Conservation (phyloP, 2,797 vertebrate genomes). For the Heterohyrax brucei region DNA sequence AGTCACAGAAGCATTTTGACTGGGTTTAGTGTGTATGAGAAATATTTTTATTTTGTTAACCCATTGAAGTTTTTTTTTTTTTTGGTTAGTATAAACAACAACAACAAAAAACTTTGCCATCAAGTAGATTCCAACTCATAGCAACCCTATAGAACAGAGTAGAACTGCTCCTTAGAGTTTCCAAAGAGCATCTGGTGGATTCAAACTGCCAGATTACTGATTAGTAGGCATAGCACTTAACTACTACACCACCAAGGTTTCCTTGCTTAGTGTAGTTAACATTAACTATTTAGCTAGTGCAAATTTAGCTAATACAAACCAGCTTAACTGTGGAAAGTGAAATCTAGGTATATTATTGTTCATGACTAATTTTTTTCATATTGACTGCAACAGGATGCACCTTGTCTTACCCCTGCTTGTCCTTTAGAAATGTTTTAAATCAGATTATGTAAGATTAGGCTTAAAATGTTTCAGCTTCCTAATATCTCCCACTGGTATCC, state of each 20-base stretch:
- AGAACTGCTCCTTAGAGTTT: too few relatives aligned
- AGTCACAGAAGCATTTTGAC: not conserved
- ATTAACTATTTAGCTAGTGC: not conserved
- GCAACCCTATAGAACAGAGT: too few relatives aligned
- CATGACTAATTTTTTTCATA: constrained; percentile 11
- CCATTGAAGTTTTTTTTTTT: not conserved
- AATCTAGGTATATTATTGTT: not conserved
- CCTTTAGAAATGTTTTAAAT: constrained; percentile 49
- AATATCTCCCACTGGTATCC: constrained; percentile 66
- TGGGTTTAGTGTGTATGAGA: not conserved
- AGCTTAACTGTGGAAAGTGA: not conserved
- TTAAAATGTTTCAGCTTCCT: constrained; percentile 71
- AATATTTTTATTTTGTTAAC: constrained; percentile 41
- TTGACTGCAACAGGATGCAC: constrained; percentile 35
- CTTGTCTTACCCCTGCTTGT: constrained; percentile 57
- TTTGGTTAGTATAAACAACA: not conserved
- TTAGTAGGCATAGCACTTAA: too few relatives aligned
- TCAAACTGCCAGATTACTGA: too few relatives aligned
- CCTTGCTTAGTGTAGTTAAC: not conserved
- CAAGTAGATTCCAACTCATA: too few relatives aligned
- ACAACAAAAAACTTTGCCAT: too few relatives aligned
- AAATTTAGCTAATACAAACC: not conserved
- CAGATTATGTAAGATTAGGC: constrained; percentile 61
- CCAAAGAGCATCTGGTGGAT: too few relatives aligned
- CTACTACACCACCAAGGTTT: too few relatives aligned